Percentiles rank a stretch among this genome's conserved stretches.
These are phyloP conservation scores for Leptestheria dahalacensis DNA, from an alignment of 1,140 invertebrate genomes.

Conservation along the genomic window DNA sequence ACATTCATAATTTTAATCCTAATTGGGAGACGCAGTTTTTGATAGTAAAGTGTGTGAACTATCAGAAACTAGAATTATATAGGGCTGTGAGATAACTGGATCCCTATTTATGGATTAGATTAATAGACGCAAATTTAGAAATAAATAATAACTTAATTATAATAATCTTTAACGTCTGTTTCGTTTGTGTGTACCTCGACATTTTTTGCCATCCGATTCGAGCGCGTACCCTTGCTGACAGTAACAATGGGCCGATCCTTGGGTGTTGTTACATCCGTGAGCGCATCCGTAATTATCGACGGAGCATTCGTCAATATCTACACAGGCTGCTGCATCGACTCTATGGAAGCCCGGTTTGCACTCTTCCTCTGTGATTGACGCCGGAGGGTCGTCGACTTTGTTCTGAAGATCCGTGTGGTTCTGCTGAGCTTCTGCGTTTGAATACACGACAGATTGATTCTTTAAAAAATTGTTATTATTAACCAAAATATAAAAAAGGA, in stretches of 20 bases:
- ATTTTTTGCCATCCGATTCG: conserved; percentile 30
- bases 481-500: too few species aligned
- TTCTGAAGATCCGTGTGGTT: too few species aligned
- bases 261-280: conserved; percentile 25
- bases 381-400: background rate
- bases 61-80: too few species aligned
- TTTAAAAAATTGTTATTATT: too few species aligned
- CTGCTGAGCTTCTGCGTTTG: too few species aligned
- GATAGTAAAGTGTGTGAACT: too few species aligned
- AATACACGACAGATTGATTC: too few species aligned
- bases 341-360: background rate
- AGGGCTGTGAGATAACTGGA: too few species aligned
- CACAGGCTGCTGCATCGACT: conserved; percentile 28
- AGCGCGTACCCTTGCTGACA: conserved; percentile 26
- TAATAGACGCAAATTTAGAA: too few species aligned
- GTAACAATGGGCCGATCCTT: conserved; percentile 22
- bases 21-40: too few species aligned
- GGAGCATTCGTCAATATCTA: conserved; percentile 50
- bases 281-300: conserved; percentile 29
- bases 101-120: too few species aligned
- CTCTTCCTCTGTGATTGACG: background rate
- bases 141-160: background rate
- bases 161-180: background rate
- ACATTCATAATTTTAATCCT: background rate
- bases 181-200: conserved; percentile 24